A percentile compares a stretch with the other conserved stretches of the same genome.
Evolutionary conservation across 2,888 invertebrate species (phyloP).

Genomic region (Gymnoscelis rufifasciata): DNA sequence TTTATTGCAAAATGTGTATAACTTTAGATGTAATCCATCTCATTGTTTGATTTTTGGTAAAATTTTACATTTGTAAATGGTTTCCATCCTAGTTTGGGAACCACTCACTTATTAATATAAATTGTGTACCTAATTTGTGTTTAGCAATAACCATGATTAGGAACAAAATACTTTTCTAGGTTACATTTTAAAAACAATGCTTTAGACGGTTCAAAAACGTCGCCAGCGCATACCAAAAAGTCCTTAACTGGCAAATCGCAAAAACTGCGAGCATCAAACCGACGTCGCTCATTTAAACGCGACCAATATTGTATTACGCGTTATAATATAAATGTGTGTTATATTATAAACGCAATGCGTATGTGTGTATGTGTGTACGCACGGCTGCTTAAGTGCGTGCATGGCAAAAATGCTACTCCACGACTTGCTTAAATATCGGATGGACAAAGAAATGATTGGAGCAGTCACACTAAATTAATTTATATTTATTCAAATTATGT

Average conservation of each 20-base stretch:
- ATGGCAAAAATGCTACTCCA: constrained; percentile 75
- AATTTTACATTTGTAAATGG: no score
- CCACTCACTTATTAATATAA: no score
- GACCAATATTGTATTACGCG: constrained; percentile 23
- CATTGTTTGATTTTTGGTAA: no score
- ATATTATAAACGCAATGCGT: constrained; percentile 20
- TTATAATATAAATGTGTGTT: constrained; percentile 6
- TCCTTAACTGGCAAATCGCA: constrained; percentile 14
- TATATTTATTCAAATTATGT: neutral
- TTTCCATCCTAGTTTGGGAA: no score
- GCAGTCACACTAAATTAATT: constrained; percentile 11
- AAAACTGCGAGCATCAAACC: constrained; percentile 26
- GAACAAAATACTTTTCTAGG: no score
- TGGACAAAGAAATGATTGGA: constrained; percentile 39
- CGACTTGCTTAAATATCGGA: constrained; percentile 75
- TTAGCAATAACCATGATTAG: no score
- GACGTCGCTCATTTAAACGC: constrained; percentile 42
- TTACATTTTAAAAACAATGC: no score
- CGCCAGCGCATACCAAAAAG: neutral
- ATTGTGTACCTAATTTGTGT: no score
- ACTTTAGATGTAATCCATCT: no score
- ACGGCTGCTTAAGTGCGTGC: constrained; percentile 60
- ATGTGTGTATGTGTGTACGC: constrained; percentile 37
- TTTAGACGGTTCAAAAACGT: neutral
- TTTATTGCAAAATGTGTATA: no score